phyloP scores from a whole-genome alignment of 2,113 vertebrate genomes.

The Pseudorhombus dupliciocellatus region DNA sequence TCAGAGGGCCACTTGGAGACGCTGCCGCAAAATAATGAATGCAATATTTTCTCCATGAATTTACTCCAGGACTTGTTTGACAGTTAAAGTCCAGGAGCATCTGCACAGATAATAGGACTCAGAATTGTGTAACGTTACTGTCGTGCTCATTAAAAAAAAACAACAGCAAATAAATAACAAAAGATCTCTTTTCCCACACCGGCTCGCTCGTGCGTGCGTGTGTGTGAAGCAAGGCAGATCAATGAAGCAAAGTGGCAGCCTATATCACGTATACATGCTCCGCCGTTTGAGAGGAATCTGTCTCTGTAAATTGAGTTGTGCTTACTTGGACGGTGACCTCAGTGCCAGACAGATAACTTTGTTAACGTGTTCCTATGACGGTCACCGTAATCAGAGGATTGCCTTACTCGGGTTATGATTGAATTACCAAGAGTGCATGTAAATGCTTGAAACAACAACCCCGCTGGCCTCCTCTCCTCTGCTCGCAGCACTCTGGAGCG shows the following conservation, averaged over 20 bases:
- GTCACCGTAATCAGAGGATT: conserved; percentile 42
- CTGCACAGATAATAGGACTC: background rate
- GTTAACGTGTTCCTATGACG: background rate
- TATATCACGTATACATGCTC: conserved; percentile 1
- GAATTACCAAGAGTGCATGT: conserved; percentile 50
- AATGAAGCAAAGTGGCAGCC: background rate
- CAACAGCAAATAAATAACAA: no score
- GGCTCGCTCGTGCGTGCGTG: background rate
- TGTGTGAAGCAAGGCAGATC: no score
- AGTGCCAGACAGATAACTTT: conserved; percentile 45
- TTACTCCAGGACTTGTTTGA: background rate
- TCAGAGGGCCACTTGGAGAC: background rate
- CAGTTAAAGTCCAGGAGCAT: no score
- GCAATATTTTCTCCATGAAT: background rate
- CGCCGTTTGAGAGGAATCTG: conserved; percentile 24
- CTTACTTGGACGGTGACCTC: conserved; percentile 14
- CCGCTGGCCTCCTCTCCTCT: conserved; percentile 13
- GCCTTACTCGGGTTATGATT: conserved; percentile 50
- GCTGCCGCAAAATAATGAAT: background rate
- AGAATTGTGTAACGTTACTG: background rate
- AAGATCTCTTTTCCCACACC: background rate
- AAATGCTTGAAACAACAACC: conserved; percentile 27
- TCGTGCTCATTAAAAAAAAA: no score
- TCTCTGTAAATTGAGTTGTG: conserved; percentile 46
- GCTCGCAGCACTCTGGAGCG: conserved; percentile 1